Base-by-base conservation (phyloP, 2,888 invertebrate genomes). In the Lasioglossum zephyrum region DNA sequence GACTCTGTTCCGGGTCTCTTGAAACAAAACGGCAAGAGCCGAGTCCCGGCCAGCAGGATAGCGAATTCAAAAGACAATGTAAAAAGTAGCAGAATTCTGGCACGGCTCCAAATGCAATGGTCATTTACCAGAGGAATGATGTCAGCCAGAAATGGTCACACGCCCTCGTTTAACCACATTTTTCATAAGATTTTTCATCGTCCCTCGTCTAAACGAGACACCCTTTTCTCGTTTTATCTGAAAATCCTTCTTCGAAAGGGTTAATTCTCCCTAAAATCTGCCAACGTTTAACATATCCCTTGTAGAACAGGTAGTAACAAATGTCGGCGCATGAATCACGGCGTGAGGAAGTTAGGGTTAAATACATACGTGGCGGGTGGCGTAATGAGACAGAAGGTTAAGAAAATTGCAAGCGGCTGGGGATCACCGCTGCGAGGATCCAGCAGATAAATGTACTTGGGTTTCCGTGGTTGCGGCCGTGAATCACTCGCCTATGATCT, bases 401-500 rank as follows among this genome's bases (percentile, higher is more conserved):
- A 78, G 70, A 70, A 70, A 78, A 78, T 70, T 70, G 70, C 70
- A 53, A 41, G 70, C 77, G 53, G 60, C 60, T 26, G 11, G 41
- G 3, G 63, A 57, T 74, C 73, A 53, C 53, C 36, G 36, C 73
- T 53, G 53, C 73, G 53, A 49, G 44, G 47, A 73, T 44, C 41
- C 31, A 26, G 41, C 60, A 70, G 78, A 81, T 81, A 70, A 81
- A 66, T 39, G 66, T 36, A 36, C 41, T 41, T 70, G n/a, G 70
- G 41, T 70, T 39, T 70, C 36, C n/a, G 70, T 70, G 18, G 70
- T 13, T 39, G 11, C 41, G 41, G 22, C 70, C 31, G 77, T 60
- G 83, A 84, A 77, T 74, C 74, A 74, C 70, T 82, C 53, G 41
- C 39, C 82, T 70, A 49, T 39, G 73, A 39, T 76, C 57, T 44